Conservation (phyloP, 2,113 vertebrate genomes). For the Antennarius striatus region DNA sequence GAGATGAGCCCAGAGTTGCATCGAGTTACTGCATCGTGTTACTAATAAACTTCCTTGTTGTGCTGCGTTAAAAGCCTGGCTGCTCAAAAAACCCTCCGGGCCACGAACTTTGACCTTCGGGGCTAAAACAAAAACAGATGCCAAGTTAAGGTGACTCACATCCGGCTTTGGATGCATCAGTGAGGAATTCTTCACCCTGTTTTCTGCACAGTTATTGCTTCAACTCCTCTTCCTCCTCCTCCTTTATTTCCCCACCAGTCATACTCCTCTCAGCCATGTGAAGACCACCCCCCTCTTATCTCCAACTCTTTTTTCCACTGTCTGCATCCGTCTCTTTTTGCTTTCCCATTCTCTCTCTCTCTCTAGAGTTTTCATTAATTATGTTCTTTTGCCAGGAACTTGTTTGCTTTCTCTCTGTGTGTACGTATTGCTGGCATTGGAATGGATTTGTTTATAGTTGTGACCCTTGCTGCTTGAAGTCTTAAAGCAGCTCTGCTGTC, state of each 20-base stretch:
- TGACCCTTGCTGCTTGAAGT: constrained; percentile 89
- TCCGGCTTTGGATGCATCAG: constrained; percentile 86
- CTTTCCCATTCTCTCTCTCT: constrained; percentile 51
- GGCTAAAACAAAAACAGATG: constrained; percentile 89
- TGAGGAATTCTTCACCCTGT: constrained; percentile 78
- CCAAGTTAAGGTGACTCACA: constrained; percentile 87
- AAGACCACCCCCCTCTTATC: constrained; percentile 55
- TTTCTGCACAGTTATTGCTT: constrained; percentile 56
- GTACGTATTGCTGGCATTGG: constrained; percentile 73
- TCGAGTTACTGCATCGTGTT: constrained; percentile 62
- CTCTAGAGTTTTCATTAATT: constrained; percentile 75
- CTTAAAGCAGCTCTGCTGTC: constrained; percentile 92
- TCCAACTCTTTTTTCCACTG: constrained; percentile 35
- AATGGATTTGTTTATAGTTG: constrained; percentile 86
- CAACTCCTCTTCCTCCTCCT: constrained; percentile 49
- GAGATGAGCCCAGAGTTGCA: constrained; percentile 73
- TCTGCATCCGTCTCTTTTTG: constrained; percentile 47
- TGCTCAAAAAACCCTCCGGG: constrained; percentile 82
- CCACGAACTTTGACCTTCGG: constrained; percentile 85
- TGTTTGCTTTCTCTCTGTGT: constrained; percentile 70
- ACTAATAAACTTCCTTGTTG: constrained; percentile 82
- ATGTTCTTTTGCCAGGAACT: constrained; percentile 71
- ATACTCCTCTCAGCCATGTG: constrained; percentile 42
- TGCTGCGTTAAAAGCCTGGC: constrained; percentile 79
- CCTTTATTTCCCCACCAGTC: constrained; percentile 41